phyloP scores from a whole-genome alignment of 2,113 vertebrate species.

The Phoxinus phoxinus region DNA sequence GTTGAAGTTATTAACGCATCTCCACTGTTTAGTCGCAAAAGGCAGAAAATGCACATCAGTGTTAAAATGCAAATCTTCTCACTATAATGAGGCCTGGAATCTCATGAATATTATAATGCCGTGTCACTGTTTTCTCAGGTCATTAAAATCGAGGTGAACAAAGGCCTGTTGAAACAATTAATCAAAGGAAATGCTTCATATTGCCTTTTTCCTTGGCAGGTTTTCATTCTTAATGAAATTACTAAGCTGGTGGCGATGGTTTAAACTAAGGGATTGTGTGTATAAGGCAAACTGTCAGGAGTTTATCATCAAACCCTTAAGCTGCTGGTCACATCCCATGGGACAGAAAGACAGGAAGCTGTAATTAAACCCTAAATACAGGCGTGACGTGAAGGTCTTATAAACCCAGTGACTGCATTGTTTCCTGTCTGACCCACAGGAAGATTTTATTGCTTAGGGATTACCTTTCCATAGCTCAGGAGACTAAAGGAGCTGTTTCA shows the following conservation, averaged over 20 bases:
- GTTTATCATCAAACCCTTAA: slow-evolving; percentile 23
- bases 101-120: slow-evolving; percentile 26
- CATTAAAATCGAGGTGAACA: slow-evolving; percentile 23
- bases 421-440: slow-evolving; percentile 15
- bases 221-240: neutral
- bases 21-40: neutral
- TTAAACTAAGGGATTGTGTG: slow-evolving; percentile 10
- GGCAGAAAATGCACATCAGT: neutral
- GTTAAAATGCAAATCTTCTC: slow-evolving; percentile 26
- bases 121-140: slow-evolving; percentile 27
- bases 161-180: slow-evolving; percentile 6
- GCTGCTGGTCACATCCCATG: neutral
- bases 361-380: slow-evolving; percentile 36
- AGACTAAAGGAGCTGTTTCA: slow-evolving; percentile 25
- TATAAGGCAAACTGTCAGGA: slow-evolving; percentile 7
- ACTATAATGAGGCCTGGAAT: slow-evolving; percentile 16
- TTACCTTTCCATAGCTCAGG: slow-evolving; percentile 6
- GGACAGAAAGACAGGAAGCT: slow-evolving; percentile 13
- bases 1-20: neutral
- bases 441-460: slow-evolving; percentile 22
- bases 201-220: neutral
- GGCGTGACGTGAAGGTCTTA: slow-evolving; percentile 12
- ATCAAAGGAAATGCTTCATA: neutral
- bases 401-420: neutral
- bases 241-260: neutral